These are phyloP conservation scores for Acanthisitta chloris DNA, from an alignment of 2,113 vertebrate genomes.

Conservation along the genomic window DNA sequence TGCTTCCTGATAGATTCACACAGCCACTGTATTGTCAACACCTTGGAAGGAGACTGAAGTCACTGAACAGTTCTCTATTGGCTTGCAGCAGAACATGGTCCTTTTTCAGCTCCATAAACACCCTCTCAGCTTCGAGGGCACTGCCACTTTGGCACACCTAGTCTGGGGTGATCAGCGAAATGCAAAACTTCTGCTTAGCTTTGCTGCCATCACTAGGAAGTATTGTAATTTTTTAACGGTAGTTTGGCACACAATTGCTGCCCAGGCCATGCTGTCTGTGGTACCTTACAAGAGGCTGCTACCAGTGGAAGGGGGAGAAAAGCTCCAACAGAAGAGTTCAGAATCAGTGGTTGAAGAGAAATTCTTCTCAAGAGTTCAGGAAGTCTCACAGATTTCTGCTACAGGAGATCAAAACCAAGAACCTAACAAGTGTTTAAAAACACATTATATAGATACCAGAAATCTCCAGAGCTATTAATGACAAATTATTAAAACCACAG, in stretches of 20 bases:
- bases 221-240: background rate
- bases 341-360: background rate
- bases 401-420: background rate
- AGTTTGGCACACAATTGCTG: background rate
- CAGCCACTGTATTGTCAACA: background rate
- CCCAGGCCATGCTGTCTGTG: background rate
- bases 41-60: background rate
- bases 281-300: background rate
- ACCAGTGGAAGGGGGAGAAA: background rate
- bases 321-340: background rate
- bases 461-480: background rate
- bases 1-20: background rate
- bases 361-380: background rate
- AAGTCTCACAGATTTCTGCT: background rate
- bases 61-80: background rate
- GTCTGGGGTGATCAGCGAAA: background rate
- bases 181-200: background rate
- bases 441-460: background rate
- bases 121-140: background rate
- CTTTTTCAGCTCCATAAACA: background rate
- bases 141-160: background rate
- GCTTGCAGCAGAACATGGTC: background rate
- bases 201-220: background rate
- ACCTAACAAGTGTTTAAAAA: background rate
- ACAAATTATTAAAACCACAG: background rate